Conservation (phyloP, 2,113 vertebrate species). For the Acanthisitta chloris region DNA sequence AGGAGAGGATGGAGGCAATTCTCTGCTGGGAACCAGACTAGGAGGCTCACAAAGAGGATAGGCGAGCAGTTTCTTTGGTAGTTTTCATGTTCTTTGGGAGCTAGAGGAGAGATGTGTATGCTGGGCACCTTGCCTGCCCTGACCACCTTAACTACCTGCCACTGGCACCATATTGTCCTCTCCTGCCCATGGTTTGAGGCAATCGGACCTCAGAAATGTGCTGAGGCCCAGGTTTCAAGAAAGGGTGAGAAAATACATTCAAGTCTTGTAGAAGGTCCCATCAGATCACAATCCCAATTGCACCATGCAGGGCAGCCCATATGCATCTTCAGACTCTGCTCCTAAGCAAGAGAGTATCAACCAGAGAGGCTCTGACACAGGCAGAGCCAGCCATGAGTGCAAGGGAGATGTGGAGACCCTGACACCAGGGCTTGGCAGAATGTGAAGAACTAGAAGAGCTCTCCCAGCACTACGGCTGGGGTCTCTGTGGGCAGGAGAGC, state of each 20-base stretch:
- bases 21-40: neutral
- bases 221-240: neutral
- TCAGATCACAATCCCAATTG: neutral
- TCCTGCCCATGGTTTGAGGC: neutral
- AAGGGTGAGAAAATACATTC: neutral
- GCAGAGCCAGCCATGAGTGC: neutral
- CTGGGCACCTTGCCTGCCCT: neutral
- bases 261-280: neutral
- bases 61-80: neutral
- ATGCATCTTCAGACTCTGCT: neutral
- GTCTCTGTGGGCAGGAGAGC: neutral
- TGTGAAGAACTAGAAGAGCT: neutral
- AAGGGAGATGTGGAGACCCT: fast-evolving
- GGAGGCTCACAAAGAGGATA: neutral
- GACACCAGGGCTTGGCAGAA: neutral
- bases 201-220: neutral
- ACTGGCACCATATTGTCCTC: neutral
- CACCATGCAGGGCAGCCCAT: neutral
- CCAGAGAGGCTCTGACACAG: neutral
- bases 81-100: neutral
- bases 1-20: neutral
- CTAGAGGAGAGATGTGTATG: neutral
- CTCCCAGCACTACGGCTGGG: fast-evolving
- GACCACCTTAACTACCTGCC: neutral
- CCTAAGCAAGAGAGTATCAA: neutral